Evolutionary conservation across 2,888 invertebrate species (phyloP).

Genomic region (Athalia rosae): DNA sequence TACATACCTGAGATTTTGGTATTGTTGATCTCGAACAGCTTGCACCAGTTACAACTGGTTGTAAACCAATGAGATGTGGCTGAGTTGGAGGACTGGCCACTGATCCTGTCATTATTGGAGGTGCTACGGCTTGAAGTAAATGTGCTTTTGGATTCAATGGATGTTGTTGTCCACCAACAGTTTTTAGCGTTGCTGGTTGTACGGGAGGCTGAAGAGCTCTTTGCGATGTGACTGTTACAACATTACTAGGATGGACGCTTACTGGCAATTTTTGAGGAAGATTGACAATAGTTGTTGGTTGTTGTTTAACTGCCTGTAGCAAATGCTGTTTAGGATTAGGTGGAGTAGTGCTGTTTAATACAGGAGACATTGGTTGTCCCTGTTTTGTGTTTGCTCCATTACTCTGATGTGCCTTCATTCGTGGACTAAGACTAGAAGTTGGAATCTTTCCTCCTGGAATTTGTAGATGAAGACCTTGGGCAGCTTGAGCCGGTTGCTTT

Average conservation of each 20-base stretch:
- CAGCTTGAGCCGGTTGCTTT: conserved; percentile 63
- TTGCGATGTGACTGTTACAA: conserved; percentile 58
- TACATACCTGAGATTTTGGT: conserved; percentile 59
- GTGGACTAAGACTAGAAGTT: conserved; percentile 67
- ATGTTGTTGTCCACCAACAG: conserved; percentile 68
- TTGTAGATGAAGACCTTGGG: conserved; percentile 65
- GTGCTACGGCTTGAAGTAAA: conserved; percentile 71
- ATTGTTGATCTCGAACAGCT: conserved; percentile 64
- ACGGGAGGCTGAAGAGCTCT: conserved; percentile 63
- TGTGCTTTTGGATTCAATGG: conserved; percentile 73
- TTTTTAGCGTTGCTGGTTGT: conserved; percentile 64
- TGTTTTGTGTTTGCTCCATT: conserved; percentile 62
- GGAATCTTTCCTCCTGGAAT: conserved; percentile 64
- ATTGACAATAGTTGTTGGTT: conserved; percentile 66
- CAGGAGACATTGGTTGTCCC: conserved; percentile 70
- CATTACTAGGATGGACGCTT: conserved; percentile 62
- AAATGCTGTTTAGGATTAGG: conserved; percentile 74
- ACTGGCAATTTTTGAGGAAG: conserved; percentile 66
- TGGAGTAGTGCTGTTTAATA: conserved; percentile 64
- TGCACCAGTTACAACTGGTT: conserved; percentile 73
- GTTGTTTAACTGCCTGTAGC: conserved; percentile 73
- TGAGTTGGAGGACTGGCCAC: conserved; percentile 78
- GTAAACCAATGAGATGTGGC: conserved; percentile 72
- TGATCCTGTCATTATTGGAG: conserved; percentile 75
- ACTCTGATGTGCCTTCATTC: conserved; percentile 57